Conservation (phyloP, 2,888 invertebrate genomes). For the Tuberolachnus salignus region DNA sequence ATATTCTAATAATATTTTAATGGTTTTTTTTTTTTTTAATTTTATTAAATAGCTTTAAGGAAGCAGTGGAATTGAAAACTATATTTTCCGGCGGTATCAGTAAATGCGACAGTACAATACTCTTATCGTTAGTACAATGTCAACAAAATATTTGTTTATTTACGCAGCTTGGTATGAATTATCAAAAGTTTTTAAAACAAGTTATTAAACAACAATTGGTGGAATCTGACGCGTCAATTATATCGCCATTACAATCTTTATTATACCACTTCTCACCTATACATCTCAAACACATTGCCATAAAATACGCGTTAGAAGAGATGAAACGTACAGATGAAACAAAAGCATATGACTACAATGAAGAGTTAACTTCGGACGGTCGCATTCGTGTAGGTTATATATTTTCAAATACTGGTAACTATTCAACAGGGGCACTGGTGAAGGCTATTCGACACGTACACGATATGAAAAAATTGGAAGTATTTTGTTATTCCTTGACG, state of each 20-base stretch:
- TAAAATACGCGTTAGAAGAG: constrained; percentile 89
- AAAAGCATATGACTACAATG: constrained; percentile 79
- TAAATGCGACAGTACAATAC: constrained; percentile 98
- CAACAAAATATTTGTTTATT: constrained; percentile 97
- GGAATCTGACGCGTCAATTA: constrained; percentile 91
- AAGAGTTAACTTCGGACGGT: constrained; percentile 65
- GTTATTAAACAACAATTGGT: constrained; percentile 94
- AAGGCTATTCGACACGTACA: constrained; percentile 97
- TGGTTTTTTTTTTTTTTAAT: not conserved
- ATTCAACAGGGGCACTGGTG: constrained; percentile 99
- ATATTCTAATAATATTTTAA: not conserved
- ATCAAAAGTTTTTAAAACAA: constrained; percentile 89
- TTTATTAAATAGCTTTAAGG: constrained; percentile 85
- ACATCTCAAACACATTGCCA: constrained; percentile 90
- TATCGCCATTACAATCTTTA: constrained; percentile 99
- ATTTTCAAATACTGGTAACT: constrained; percentile 98
- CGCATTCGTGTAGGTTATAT: constrained; percentile 93
- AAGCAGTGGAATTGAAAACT: constrained; percentile 96
- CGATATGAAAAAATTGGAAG: constrained; percentile 79
- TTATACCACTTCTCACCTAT: constrained; percentile 94
- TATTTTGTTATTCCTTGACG: constrained; percentile 90
- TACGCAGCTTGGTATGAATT: constrained; percentile 87
- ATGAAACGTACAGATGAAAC: constrained; percentile 72
- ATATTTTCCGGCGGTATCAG: constrained; percentile 99
- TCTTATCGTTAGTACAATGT: constrained; percentile 97